These are phyloP conservation scores for Dexiosoma caninum DNA, from an alignment of 2,888 invertebrate genomes.

Conservation along the genomic window DNA sequence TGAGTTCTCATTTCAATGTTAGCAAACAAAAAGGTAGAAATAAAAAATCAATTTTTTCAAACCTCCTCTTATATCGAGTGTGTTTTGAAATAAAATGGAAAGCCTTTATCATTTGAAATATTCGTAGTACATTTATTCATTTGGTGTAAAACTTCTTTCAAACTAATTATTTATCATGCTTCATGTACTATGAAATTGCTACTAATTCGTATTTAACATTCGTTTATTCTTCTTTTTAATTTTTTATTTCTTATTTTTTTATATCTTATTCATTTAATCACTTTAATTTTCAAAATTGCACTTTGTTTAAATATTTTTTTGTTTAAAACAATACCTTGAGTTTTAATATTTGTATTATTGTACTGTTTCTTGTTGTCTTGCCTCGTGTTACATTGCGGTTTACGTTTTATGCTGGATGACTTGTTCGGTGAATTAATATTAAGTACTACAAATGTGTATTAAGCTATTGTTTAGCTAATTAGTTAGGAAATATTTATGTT, in stretches of 20 bases:
- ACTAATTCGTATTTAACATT: slow-evolving; percentile 49
- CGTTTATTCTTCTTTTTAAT: background rate
- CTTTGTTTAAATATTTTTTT: slow-evolving; percentile 6
- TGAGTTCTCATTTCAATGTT: too few species aligned
- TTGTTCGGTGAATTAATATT: too few species aligned
- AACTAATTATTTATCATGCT: slow-evolving; percentile 34
- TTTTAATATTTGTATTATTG: background rate
- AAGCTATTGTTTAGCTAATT: background rate
- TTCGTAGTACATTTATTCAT: too few species aligned
- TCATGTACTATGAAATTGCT: slow-evolving; percentile 47
- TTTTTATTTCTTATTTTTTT: too few species aligned
- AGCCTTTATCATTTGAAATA: too few species aligned
- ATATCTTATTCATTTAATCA: slow-evolving; percentile 14
- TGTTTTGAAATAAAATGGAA: too few species aligned
- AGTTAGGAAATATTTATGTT: too few species aligned
- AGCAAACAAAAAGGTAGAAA: too few species aligned
- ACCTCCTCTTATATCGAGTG: too few species aligned
- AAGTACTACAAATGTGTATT: background rate
- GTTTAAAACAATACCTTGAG: background rate
- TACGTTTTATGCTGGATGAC: background rate
- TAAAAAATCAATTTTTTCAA: too few species aligned
- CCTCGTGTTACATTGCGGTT: slow-evolving; percentile 15
- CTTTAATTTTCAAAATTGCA: background rate
- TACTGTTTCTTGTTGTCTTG: background rate
- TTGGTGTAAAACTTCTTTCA: background rate